Base-by-base conservation (phyloP, 1,140 invertebrate genomes). In the Drosophila nasuta region DNA sequence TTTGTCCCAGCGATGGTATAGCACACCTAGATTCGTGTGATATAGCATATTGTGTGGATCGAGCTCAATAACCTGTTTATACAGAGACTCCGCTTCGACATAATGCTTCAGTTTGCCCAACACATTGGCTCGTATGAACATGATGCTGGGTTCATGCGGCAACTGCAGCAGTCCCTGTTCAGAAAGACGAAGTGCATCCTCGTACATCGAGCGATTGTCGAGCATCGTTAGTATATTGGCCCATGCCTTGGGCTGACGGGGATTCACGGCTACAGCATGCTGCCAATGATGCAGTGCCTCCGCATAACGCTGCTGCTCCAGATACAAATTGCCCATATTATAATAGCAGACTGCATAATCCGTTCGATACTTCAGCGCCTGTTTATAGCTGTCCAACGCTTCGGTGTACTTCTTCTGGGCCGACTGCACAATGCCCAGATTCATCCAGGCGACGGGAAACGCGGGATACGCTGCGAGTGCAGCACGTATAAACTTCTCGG, bases 371-470 rank as follows among this genome's bases (percentile, higher is more conserved):
- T 91, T 93, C 1, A 99, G 92, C 3, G 97, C 98, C 48, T 93
- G 96, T 76, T 95, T 93, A 88, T 98, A 99, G 88, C 97, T 97
- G 11, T 91, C 83, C 89, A 98, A 94, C 1, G 98, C 96, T 87
- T 97, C 95, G 13, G 94, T 83, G 69, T 95, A 95, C 78, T 96
- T 95, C 70, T 96, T 95, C 46, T 96, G 93, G 11, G 95, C 94
- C 2, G 97, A 95, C 70, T 98, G 94, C 49, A 98, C 96, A 80
- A 99, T 99, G 10, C 98, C 98, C 17, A 99, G 93, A 93, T 99
- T 99, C 98, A 99, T 99, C 98, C 98, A 99, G 2, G 98, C 98
- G 11, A 97, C 96, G 5, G 98, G 96, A 95, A 99, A 99, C 86
- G 97, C 91, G 81, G 94, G 97, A 96, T 96, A 96, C 13, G 97